Evolutionary conservation across 2,797 vertebrate genomes (phyloP), one percentile per base, ranked within the genome.

Genomic region (Austrolebias charrua): DNA sequence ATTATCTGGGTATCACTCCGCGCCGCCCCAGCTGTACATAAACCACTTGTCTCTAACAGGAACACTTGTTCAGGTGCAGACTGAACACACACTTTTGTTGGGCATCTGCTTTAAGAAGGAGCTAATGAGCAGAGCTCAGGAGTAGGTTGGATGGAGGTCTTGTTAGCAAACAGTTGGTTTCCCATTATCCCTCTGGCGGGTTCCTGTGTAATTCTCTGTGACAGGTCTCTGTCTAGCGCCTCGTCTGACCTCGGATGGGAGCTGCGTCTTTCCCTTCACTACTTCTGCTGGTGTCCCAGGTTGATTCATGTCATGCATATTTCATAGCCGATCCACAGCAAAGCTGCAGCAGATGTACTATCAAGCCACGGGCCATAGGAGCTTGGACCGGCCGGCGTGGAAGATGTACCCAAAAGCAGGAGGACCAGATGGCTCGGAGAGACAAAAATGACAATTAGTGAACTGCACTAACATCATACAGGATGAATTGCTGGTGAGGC

Each of bases 301-400:
- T 82, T 66, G 60, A 52, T 64, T 84, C 83, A 81, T 80, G 75
- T 75, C 78, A 75, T 88, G 79, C 89, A 90, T 90, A 83, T 90
- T 91, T 90, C 55, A 89, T 85, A 59, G 53, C 54, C 66, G 58
- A 85, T 81, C 75, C 60, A 65, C 64, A 62, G 63, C 74, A 53
- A 40, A 76, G 66, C 61, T 65, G 55, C 75, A 75, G 61, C 40
- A 35, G 14, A 16, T 24, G 14, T 70, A 55, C 60, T 58, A 31
- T 83, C 71, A 38, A 81, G 77, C 82, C 86, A 69, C 29, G 42
- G 79, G 82, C 63, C 67, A 58, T 63, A 48, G 46, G 55, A 24
- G 24, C 31, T 33, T 33, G 8, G 33, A n/a, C n/a, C n/a, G n/a
- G n/a, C n/a, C n/a, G n/a, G n/a, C n/a, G n/a, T n/a, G n/a, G n/a